Evolutionary conservation across 2,113 vertebrate species (phyloP).

Genomic region (Pedetes capensis): DNA sequence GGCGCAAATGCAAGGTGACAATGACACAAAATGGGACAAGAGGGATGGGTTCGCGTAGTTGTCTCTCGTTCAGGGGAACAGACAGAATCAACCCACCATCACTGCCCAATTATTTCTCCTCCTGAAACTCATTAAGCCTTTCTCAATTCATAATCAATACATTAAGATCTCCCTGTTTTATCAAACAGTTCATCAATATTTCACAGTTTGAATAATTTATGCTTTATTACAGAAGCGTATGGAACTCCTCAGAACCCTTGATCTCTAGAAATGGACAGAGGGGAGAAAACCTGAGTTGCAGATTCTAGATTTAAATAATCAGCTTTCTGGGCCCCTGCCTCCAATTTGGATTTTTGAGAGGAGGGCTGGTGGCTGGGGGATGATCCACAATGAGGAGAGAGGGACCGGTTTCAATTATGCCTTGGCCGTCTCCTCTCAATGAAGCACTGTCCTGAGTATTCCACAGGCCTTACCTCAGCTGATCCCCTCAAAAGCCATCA

Average conservation of each 20-base stretch:
- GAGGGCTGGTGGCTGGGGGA: background rate
- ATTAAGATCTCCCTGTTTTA: conserved; percentile 81
- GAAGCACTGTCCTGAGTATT: background rate
- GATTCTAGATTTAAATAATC: background rate
- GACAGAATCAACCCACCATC: conserved; percentile 51
- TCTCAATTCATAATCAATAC: conserved; percentile 84
- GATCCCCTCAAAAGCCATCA: background rate
- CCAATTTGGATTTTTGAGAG: background rate
- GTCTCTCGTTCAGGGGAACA: conserved; percentile 8
- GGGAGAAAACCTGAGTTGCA: conserved; percentile 63
- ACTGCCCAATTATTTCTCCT: conserved; percentile 74
- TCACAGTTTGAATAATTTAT: conserved; percentile 86
- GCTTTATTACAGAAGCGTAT: conserved; percentile 81
- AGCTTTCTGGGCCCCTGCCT: background rate
- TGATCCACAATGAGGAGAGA: background rate
- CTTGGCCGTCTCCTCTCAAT: background rate
- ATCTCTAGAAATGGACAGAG: conserved; percentile 78
- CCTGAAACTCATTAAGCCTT: conserved; percentile 79
- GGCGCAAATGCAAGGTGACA: background rate
- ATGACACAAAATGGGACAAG: background rate
- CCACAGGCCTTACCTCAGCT: background rate
- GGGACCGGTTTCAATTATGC: accelerated
- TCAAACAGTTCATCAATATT: conserved; percentile 85
- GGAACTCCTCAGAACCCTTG: conserved; percentile 70
- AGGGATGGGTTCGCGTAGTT: background rate